Conservation (phyloP, 2,888 invertebrate species). For the Empis stercorea region DNA sequence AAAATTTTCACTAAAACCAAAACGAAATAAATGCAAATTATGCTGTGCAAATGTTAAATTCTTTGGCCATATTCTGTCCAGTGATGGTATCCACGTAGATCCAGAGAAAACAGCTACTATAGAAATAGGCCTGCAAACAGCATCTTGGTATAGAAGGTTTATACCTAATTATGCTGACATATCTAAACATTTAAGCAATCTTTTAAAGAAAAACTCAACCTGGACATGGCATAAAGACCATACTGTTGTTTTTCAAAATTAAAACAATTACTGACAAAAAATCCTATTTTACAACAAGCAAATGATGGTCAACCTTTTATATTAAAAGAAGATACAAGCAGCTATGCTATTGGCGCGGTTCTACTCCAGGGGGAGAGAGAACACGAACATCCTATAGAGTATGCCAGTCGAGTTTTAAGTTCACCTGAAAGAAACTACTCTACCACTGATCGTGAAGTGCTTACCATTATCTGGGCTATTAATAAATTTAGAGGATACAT, state of each 20-base stretch:
- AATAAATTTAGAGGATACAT: conserved; percentile 33
- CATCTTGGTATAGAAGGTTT: conserved; percentile 20
- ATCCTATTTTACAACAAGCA: conserved; percentile 14
- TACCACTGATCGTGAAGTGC: conserved; percentile 31
- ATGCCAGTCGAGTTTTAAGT: conserved; percentile 18
- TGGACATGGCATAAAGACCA: conserved; percentile 19
- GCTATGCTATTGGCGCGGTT: conserved; percentile 11
- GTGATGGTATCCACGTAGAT: conserved; percentile 12
- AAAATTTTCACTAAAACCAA: conserved; percentile 12
- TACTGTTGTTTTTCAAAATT: conserved; percentile 13
- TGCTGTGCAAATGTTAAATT: conserved; percentile 7
- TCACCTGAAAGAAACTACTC: conserved; percentile 28
- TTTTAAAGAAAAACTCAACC: conserved; percentile 18
- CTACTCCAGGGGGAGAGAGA: conserved; percentile 15
- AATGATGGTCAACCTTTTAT: conserved; percentile 14
- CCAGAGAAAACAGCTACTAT: conserved; percentile 6
- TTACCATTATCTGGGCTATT: conserved; percentile 20
- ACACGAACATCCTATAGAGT: conserved; percentile 18
- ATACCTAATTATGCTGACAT: conserved; percentile 11
- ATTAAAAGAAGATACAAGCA: conserved; percentile 11
- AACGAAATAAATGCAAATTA: conserved; percentile 17
- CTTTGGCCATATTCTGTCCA: conserved; percentile 13
- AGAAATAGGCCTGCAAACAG: conserved; percentile 16
- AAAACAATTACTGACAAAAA: conserved; percentile 9
- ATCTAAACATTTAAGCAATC: conserved; percentile 18